Conservation (phyloP, 2,797 vertebrate species). For the Erpetoichthys calabaricus region DNA sequence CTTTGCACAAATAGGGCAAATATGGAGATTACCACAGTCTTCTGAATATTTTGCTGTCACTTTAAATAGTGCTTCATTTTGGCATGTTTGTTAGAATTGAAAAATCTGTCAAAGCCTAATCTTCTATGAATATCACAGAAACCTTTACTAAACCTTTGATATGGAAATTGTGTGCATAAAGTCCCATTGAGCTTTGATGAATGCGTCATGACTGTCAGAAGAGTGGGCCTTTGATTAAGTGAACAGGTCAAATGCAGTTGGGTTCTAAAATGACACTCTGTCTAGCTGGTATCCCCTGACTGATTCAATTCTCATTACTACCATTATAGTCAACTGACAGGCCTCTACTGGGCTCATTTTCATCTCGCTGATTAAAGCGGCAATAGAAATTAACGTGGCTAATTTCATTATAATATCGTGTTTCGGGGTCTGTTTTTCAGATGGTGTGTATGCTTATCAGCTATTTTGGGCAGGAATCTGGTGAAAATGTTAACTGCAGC, state of each 20-base stretch:
- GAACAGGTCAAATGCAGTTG: slow-evolving; percentile 24
- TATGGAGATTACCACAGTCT: background rate
- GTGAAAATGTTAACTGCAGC: background rate
- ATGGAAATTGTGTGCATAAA: slow-evolving; percentile 28
- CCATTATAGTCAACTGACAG: slow-evolving; percentile 30
- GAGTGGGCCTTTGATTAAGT: slow-evolving; percentile 35
- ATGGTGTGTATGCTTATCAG: slow-evolving; percentile 1
- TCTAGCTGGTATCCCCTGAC: slow-evolving; percentile 31
- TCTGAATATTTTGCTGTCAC: slow-evolving; percentile 3
- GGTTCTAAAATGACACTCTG: slow-evolving; percentile 28
- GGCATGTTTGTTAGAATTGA: slow-evolving; percentile 20
- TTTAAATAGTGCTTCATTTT: slow-evolving; percentile 11
- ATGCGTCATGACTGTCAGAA: slow-evolving; percentile 31
- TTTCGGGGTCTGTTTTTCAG: slow-evolving; percentile 4
- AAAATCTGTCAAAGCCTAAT: slow-evolving; percentile 31
- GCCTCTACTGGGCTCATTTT: slow-evolving; percentile 7
- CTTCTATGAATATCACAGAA: slow-evolving; percentile 29
- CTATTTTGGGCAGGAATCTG: background rate
- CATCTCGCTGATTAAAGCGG: slow-evolving; percentile 2
- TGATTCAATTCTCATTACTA: slow-evolving; percentile 32
- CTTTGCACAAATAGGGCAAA: background rate
- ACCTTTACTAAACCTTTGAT: slow-evolving; percentile 26
- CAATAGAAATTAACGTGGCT: slow-evolving; percentile 2
- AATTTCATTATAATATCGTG: background rate
- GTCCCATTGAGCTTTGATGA: slow-evolving; percentile 35